Evolutionary conservation across 2,888 invertebrate species (phyloP), one percentile per base, ranked within the genome.

Genomic region (Anorthoa munda): DNA sequence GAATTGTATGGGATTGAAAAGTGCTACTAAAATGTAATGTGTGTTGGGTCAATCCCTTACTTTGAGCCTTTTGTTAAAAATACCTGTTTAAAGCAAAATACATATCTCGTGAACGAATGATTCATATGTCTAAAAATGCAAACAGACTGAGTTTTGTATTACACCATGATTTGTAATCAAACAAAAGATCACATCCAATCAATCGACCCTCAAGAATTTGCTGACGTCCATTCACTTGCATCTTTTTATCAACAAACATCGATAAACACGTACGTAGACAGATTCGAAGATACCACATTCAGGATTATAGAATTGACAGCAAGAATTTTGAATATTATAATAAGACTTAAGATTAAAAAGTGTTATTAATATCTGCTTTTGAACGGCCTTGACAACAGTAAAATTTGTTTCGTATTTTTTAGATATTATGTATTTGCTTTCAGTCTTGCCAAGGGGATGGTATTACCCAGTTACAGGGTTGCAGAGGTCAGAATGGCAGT

Each of bases 151-250:
- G 46, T 46, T 51, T 15, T 7, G 26, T 64, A 17, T 31, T 18
- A 26, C 46, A 31, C 13, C 39, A 2, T n/a, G 21, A 53, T 39
- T 46, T 59, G 18, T 66, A 48, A 60, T 66, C 48, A 55, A 48
- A 75, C 23, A 50, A 58, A 63, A 53, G 53, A 64, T 76, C 77
- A 15, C 45, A 69, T 70, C 45, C 64, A 21, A 45, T 48, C 39
- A 78, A 63, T 72, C 45, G 61, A 72, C 26, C 4, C 72, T 13
- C 17, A 56, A 7, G 56, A 77, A 77, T 77, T 51, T 45, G 78
- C 77, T 78, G 72, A 77, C 39, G 72, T 11, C 0, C 13, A 4
- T 26, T 4, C 7, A 45, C 7, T 76, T 64, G 78, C 39, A 56
- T 26, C 21, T 72, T 77, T 72, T 77, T 63, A 77, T 78, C 66